Conservation (phyloP, 1,140 invertebrate species). For the Bombus pascuorum region DNA sequence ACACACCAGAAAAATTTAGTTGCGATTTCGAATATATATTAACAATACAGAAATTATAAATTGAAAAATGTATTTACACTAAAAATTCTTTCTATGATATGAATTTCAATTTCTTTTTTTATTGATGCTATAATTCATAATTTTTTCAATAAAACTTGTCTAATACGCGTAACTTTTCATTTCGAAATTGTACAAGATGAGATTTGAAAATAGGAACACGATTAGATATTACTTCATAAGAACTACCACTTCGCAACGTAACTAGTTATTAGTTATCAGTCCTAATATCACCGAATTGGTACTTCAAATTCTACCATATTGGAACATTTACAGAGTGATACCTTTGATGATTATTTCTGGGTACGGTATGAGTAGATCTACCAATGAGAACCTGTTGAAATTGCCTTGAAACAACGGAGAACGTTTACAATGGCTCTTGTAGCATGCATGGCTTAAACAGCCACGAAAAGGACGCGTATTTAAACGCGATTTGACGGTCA, state of each 20-base stretch:
- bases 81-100: not conserved
- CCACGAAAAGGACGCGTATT: constrained; percentile 66
- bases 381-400: constrained; percentile 16
- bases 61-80: too few species aligned
- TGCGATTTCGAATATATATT: too few species aligned
- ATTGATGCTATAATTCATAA: not conserved
- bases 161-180: too few species aligned
- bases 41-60: too few species aligned
- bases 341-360: not conserved
- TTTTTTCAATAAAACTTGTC: not conserved
- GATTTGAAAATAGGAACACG: not conserved
- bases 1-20: too few species aligned
- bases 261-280: not conserved
- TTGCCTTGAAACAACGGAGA: not conserved
- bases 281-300: not conserved
- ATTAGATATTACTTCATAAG: not conserved
- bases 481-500: constrained; percentile 63
- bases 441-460: constrained; percentile 34
- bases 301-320: not conserved
- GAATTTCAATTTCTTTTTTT: not conserved
- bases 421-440: not conserved
- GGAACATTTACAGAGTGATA: not conserved
- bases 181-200: not conserved
- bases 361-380: not conserved
- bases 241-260: not conserved